Base-by-base conservation (phyloP, 2,888 invertebrate genomes). In the Drosophila parthenogenetica region DNA sequence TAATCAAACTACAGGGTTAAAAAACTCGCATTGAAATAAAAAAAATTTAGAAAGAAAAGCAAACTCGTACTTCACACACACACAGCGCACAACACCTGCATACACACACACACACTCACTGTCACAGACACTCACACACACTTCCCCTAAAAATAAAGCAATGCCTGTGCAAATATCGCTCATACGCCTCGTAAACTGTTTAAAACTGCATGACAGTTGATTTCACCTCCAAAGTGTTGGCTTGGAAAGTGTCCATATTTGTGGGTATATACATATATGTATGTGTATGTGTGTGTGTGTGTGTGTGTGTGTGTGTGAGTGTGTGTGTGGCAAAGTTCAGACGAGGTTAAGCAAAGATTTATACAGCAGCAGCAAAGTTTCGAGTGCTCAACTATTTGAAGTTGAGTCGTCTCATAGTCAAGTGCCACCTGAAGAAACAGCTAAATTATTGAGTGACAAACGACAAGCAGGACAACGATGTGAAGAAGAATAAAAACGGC, bases 141-240 rank as follows among this genome's bases (percentile, higher is more conserved):
- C 13, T 13, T 35, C 43, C 35, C 32, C 17, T 55, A 19, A 45
- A 57, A 55, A 63, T 57, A 68, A 75, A 73, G 73, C 68, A 73
- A 50, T 58, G 69, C 64, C 63, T 68, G 69, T 49, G 67, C 73
- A 84, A 87, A 82, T 87, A 82, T 73, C 82, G 68, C 81, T 85
- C 87, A 82, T 82, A 84, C 87, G 87, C 71, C 81, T 81, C 81
- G 87, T 82, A 83, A 87, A 84, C 81, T 77, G 88, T 79, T 87
- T 87, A 73, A 85, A 83, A 79, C 82, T 85, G 88, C 82, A 82
- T 82, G 79, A 83, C 82, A 82, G 73, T 77, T 82, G 86, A 85
- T 77, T 85, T 79, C 73, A 81, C 73, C 86, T 62, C 66, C 77
- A 71, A 66, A 67, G 70, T 71, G 78, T 78, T 64, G 54, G 70